phyloP scores from a whole-genome alignment of 2,888 invertebrate genomes.

The Hesperia comma region DNA sequence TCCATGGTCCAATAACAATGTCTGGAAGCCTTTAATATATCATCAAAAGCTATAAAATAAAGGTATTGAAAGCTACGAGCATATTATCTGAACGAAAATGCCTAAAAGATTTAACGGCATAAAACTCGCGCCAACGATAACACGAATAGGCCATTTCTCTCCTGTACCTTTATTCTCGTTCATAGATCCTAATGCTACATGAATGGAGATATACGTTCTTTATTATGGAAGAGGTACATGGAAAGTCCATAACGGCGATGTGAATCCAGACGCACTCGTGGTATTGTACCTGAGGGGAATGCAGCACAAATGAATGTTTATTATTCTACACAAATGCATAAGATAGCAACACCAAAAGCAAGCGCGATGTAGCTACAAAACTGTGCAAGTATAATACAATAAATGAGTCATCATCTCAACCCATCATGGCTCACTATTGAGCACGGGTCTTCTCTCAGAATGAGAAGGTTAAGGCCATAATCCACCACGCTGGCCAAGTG shows the following conservation, averaged over 20 bases:
- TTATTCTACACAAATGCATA: no score
- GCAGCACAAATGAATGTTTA: constrained; percentile 9
- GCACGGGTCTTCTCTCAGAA: no score
- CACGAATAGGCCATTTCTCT: constrained; percentile 33
- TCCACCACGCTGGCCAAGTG: no score
- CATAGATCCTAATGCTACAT: constrained; percentile 56
- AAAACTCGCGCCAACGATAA: constrained; percentile 18
- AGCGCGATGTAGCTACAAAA: no score
- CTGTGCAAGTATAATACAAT: no score
- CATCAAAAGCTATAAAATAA: constrained; percentile 2
- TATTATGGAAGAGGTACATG: constrained; percentile 55
- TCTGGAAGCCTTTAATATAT: constrained; percentile 44
- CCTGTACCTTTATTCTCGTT: constrained; percentile 42
- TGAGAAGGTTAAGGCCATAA: no score
- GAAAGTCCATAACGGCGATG: constrained; percentile 62
- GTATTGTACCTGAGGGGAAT: constrained; percentile 48
- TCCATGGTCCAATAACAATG: constrained; percentile 43
- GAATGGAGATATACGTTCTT: constrained; percentile 57
- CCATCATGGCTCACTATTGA: no score
- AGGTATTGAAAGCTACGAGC: constrained; percentile 4
- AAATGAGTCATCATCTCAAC: no score
- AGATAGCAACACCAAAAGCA: no score
- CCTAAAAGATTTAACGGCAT: constrained; percentile 9
- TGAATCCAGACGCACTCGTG: constrained; percentile 43
- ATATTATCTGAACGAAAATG: constrained; percentile 9